Base-by-base conservation (phyloP, 2,888 invertebrate species). In the Strigamia transsilvanica region DNA sequence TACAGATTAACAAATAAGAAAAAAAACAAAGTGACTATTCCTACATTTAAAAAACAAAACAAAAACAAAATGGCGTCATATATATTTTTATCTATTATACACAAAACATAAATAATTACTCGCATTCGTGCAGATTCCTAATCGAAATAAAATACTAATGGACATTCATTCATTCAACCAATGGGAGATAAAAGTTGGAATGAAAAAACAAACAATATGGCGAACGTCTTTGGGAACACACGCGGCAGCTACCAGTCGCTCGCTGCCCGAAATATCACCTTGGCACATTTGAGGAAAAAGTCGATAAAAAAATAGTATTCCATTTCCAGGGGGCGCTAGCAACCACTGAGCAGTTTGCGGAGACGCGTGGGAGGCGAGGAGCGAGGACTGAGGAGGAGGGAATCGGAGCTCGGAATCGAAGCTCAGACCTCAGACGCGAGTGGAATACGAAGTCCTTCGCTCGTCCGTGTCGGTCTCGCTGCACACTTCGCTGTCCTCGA, bases 401-500 rank as follows among this genome's bases (percentile, higher is more conserved):
- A 66, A 66, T 66, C 3, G 3, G 66, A 23, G n/a, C n/a, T n/a
- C 21, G 66, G 2, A 23, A 21, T 66, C 66, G n/a, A n/a, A 23
- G 23, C 7, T 21, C 66, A 66, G 23, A 66, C 13, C 18, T 66
- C 66, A 73, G n/a, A 73, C 73, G 27, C 73, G 73, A 73, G 73
- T 73, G 32, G 73, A 73, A 27, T 73, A 73, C 13, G 82, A 78
- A 23, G 82, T 27, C 21, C 77, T 9, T 21, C 77, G 34, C 46
- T 82, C 82, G 23, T 81, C 81, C 15, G 81, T 18, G 41, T 87
- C 87, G n/a, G 85, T 85, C 56, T 87, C 87, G 83, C 86, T 87
- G 82, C 86, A 87, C 80, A 86, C 85, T 83, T 88, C 88, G 84
- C 88, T 88, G 89, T 90, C 90, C 89, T 96, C 96, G 87, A 97